phyloP scores from a whole-genome alignment of 2,888 invertebrate species.

The Ptychoptera contaminata region DNA sequence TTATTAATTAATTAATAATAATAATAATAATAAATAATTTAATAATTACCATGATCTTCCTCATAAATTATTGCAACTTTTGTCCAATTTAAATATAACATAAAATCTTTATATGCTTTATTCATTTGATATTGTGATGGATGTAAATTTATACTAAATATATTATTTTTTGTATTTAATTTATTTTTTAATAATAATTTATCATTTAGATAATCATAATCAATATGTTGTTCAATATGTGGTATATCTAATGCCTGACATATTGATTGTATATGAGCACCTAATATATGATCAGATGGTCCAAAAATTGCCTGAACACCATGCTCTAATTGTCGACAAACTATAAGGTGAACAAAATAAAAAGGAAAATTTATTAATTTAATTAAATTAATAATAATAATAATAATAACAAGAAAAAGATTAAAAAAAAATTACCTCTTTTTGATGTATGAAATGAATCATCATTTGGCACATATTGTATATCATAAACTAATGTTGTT shows the following conservation, averaged over 20 bases:
- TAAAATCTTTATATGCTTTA: conserved; percentile 69
- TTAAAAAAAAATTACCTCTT: conserved; percentile 44
- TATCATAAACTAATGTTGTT: conserved; percentile 81
- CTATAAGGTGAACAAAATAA: conserved; percentile 9
- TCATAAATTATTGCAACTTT: conserved; percentile 87
- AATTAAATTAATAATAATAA: not conserved
- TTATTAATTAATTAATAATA: not conserved
- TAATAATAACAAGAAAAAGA: conserved; percentile 4
- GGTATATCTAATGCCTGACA: conserved; percentile 83
- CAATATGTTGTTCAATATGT: conserved; percentile 63
- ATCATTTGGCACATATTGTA: conserved; percentile 74
- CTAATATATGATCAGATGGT: conserved; percentile 66
- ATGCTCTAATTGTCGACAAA: conserved; percentile 46
- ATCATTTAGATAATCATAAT: conserved; percentile 34
- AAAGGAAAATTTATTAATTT: not conserved
- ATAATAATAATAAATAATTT: not conserved
- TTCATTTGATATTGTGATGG: conserved; percentile 72
- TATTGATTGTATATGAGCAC: conserved; percentile 74
- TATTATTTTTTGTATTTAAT: conserved; percentile 21
- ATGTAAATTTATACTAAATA: conserved; percentile 76
- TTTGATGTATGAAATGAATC: conserved; percentile 87
- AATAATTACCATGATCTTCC: conserved; percentile 66
- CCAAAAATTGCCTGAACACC: conserved; percentile 83
- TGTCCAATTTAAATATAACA: conserved; percentile 82
- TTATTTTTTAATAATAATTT: not conserved